These are phyloP conservation scores for Ophraella communa DNA, from an alignment of 2,888 invertebrate species.

Conservation along the genomic window DNA sequence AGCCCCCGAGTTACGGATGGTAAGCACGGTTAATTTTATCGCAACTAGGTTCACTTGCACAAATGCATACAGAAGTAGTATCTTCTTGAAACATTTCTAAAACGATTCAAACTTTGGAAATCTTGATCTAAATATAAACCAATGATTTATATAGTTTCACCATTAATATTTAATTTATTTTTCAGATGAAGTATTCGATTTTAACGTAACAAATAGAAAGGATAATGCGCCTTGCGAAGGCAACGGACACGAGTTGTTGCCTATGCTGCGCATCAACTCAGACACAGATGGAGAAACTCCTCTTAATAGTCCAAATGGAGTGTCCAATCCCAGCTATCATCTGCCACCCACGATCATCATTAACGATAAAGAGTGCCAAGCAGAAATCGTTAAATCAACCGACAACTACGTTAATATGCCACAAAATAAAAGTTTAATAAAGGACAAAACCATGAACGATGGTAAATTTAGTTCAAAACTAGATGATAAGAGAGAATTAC, in stretches of 20 bases:
- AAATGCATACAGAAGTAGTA: no score
- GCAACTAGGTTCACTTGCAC: no score
- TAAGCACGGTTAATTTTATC: no score
- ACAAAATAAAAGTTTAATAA: constrained; percentile 59
- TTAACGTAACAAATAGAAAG: constrained; percentile 57
- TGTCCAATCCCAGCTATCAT: constrained; percentile 57
- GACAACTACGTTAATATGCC: constrained; percentile 66
- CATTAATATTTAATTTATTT: neutral
- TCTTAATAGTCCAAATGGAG: constrained; percentile 45
- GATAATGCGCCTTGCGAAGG: constrained; percentile 39
- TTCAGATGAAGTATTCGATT: constrained; percentile 49
- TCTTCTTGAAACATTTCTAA: no score
- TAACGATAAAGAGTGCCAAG: constrained; percentile 33
- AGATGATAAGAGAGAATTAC: constrained; percentile 42
- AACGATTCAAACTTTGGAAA: no score
- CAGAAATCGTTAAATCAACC: constrained; percentile 51
- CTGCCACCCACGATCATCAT: constrained; percentile 46
- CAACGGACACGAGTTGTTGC: constrained; percentile 61
- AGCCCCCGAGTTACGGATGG: constrained; percentile 62
- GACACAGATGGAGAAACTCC: constrained; percentile 47
- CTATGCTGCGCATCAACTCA: constrained; percentile 63
- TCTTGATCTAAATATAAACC: no score
- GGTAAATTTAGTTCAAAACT: neutral
- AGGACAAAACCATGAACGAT: constrained; percentile 38
- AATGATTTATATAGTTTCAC: no score